Conservation (phyloP, 1,140 invertebrate species). For the Microplitis mediator region DNA sequence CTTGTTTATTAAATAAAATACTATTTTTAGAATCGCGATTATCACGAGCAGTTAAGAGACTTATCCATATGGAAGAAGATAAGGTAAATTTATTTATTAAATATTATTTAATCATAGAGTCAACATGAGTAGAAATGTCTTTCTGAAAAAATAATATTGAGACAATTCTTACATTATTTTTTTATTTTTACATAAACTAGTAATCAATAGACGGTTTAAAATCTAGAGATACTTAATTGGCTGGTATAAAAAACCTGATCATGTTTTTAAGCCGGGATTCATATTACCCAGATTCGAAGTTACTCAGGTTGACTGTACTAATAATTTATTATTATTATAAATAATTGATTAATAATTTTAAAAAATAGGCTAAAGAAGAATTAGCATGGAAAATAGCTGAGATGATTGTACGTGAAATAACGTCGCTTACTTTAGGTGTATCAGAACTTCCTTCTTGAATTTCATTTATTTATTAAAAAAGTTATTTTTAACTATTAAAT, state of each 20-base stretch:
- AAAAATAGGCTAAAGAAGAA: constrained; percentile 82
- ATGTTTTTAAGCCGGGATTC: no score
- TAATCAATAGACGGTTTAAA: no score
- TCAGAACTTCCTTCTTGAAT: constrained; percentile 51
- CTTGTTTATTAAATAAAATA: background rate
- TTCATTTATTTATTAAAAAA: constrained; percentile 12
- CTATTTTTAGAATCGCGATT: constrained; percentile 63
- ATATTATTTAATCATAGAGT: constrained; percentile 21
- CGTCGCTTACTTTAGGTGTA: constrained; percentile 75
- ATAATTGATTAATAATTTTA: constrained; percentile 16
- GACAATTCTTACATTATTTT: no score
- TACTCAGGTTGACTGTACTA: background rate
- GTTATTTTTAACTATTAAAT: background rate
- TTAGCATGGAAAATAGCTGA: constrained; percentile 93
- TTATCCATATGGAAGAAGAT: constrained; percentile 80
- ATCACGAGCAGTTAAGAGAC: constrained; percentile 74
- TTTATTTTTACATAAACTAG: no score
- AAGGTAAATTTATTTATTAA: constrained; percentile 61
- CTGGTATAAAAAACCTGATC: no score
- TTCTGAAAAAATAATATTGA: no score
- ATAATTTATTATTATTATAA: constrained; percentile 6
- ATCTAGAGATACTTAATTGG: no score
- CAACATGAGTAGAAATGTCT: background rate
- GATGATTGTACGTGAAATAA: constrained; percentile 93
- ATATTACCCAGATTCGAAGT: background rate